Evolutionary conservation across 2,797 vertebrate species (phyloP), one percentile per base, ranked within the genome.

Genomic region (Anomalospiza imberbis): DNA sequence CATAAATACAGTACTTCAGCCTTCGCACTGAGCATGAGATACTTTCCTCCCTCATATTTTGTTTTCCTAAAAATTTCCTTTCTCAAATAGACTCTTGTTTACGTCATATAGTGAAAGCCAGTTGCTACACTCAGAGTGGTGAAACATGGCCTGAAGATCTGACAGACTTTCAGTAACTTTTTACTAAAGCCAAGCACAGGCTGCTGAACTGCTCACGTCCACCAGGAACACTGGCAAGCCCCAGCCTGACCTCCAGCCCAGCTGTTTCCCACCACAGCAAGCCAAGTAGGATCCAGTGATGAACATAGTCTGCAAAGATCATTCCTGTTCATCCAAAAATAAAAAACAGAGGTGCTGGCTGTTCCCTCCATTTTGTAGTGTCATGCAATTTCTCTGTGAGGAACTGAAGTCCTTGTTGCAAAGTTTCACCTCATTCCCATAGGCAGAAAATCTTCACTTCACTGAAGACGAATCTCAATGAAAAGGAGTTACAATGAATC

Each of bases 251-350:
- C 60, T 91, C 65, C 34, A 55, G 72, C 54, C 57, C 5, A 0
- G 45, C 57, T 13, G 17, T 10, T 47, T 67, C 38, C 40, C 60
- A 62, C 47, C 89, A 65, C 54, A 72, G 62, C 48, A 51, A 63
- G 31, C 36, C 36, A 45, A 74, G 57, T 0, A 63, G 58, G 32
- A 51, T 70, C 60, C 20, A 45, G 51, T 4, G 17, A 44, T 3
- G 24, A 70, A 25, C 0, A 0, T 13, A 55, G 17, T 1, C 10
- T 40, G 28, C 17, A 31, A n/a, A 68, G 21, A 50, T 57, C 3
- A 2, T 15, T 79, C 34, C 54, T 4, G 0, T 62, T 85, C 22
- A 50, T 74, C 31, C 55, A 48, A 77, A 90, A 78, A 22, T 18
- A 45, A 36, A 45, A 58, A 17, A 31, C 9, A 12, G 17, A 78